Evolutionary conservation across 2,113 vertebrate species (phyloP).

Genomic region (Rhombomys opimus): DNA sequence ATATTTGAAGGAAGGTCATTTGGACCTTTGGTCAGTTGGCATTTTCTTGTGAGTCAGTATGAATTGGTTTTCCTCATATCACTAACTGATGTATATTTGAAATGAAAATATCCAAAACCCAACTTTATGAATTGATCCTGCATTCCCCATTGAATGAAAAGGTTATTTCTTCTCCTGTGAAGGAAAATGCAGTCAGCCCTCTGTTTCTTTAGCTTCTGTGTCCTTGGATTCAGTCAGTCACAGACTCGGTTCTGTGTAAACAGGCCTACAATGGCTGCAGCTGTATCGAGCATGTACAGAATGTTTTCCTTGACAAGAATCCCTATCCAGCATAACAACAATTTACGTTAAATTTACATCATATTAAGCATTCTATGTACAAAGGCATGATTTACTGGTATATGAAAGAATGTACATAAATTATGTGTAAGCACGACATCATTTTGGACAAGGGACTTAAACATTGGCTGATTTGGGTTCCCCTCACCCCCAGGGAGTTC

Average conservation of each 20-base stretch:
- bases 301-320: background rate
- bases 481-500: too few species aligned
- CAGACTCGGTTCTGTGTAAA: background rate
- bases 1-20: conserved; percentile 7
- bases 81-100: conserved; percentile 26
- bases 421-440: background rate
- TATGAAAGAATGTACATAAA: background rate
- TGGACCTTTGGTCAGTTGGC: background rate
- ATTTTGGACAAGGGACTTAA: background rate
- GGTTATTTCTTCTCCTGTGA: background rate
- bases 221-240: background rate
- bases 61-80: background rate
- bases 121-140: background rate
- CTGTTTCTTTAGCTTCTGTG: background rate
- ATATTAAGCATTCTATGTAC: background rate
- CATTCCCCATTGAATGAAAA: background rate
- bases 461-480: background rate
- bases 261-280: background rate
- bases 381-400: background rate
- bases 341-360: background rate
- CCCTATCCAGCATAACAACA: background rate
- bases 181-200: background rate
- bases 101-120: background rate
- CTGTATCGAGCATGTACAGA: background rate
- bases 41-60: background rate